Conservation (phyloP, 2,888 invertebrate genomes). For the Gandaritis pyraliata region DNA sequence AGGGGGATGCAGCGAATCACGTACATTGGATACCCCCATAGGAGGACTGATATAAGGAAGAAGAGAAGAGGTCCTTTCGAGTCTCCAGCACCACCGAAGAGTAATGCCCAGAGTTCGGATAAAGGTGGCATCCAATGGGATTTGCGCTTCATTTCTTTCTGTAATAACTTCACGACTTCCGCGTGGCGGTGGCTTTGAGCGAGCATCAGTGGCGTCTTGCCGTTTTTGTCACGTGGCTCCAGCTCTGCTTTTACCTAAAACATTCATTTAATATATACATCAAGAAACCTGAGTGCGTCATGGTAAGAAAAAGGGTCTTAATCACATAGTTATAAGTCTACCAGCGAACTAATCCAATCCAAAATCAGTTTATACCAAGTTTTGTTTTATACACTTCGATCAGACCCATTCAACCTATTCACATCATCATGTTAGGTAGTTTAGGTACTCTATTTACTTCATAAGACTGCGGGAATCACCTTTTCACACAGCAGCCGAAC, state of each 20-base stretch:
- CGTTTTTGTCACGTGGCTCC: conserved; percentile 95
- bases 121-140: conserved; percentile 95
- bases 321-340: too few species aligned
- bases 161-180: conserved; percentile 92
- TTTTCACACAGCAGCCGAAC: conserved; percentile 95
- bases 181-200: conserved; percentile 95
- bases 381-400: too few species aligned
- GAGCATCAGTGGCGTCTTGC: conserved; percentile 95
- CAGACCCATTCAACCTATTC: too few species aligned
- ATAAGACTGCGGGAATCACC: conserved; percentile 69
- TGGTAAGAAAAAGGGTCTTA: too few species aligned
- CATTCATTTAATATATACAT: conserved; percentile 1
- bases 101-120: conserved; percentile 93
- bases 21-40: conserved; percentile 98
- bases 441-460: too few species aligned
- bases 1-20: conserved; percentile 94
- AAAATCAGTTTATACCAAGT: too few species aligned
- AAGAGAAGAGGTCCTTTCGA: conserved; percentile 94
- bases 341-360: too few species aligned
- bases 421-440: too few species aligned
- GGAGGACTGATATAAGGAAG: conserved; percentile 92
- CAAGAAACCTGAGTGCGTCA: not conserved
- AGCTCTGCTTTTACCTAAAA: conserved; percentile 92
- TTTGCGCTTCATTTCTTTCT: conserved; percentile 91
- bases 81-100: conserved; percentile 96